phyloP scores from a whole-genome alignment of 2,888 invertebrate genomes.

The Chloroclysta siterata region DNA sequence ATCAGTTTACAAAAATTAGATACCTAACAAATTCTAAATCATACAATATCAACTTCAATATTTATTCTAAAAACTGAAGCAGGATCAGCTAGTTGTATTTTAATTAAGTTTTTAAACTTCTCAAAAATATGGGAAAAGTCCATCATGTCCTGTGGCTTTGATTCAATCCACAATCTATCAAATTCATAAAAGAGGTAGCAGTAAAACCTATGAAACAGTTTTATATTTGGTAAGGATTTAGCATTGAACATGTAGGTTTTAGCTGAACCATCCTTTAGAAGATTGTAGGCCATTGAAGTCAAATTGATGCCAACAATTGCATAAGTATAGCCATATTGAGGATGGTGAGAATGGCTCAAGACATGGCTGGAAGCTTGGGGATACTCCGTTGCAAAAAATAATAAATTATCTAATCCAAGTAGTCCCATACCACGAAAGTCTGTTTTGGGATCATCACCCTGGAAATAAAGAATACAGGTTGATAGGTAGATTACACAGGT shows the following conservation, averaged over 20 bases:
- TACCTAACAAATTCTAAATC: slow-evolving; percentile 5
- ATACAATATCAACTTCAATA: slow-evolving; percentile 88
- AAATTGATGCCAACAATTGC: slow-evolving; percentile 98
- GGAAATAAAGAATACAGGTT: slow-evolving; percentile 40
- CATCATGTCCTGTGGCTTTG: slow-evolving; percentile 97
- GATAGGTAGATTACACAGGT: too few species aligned
- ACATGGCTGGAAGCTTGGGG: slow-evolving; percentile 92
- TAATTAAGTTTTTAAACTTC: slow-evolving; percentile 91
- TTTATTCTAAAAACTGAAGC: slow-evolving; percentile 91
- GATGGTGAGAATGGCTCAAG: slow-evolving; percentile 94
- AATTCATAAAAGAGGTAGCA: slow-evolving; percentile 97
- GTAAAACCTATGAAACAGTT: slow-evolving; percentile 96
- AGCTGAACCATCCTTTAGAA: slow-evolving; percentile 92
- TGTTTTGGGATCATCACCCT: slow-evolving; percentile 98
- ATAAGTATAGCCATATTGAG: slow-evolving; percentile 94
- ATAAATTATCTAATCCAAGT: slow-evolving; percentile 95
- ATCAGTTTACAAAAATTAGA: background rate
- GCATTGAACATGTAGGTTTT: slow-evolving; percentile 97
- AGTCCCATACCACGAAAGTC: slow-evolving; percentile 99
- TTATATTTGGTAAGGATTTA: slow-evolving; percentile 87
- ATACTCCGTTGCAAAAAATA: slow-evolving; percentile 94
- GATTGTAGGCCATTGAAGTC: slow-evolving; percentile 94
- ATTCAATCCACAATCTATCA: slow-evolving; percentile 96
- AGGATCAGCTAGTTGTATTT: slow-evolving; percentile 87
- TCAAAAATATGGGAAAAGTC: slow-evolving; percentile 95